phyloP scores from a whole-genome alignment of 1,140 invertebrate genomes.

The Ptiloglossa arizonensis region DNA sequence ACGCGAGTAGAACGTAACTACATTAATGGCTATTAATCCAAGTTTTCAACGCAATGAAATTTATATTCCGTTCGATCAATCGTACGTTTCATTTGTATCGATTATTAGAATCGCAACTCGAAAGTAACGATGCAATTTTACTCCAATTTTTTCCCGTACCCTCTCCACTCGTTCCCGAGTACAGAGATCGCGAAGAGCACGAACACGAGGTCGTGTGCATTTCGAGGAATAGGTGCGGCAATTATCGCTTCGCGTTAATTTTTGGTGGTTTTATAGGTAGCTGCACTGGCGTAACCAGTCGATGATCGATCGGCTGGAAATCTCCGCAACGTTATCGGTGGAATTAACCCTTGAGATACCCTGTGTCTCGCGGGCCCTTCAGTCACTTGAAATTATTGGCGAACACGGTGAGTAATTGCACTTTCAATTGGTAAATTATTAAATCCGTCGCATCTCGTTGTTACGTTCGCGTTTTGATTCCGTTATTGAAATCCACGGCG shows the following conservation, averaged over 20 bases:
- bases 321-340: conserved; percentile 27
- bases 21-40: neutral
- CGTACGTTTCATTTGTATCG: conserved; percentile 18
- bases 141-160: neutral
- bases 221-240: conserved; percentile 39
- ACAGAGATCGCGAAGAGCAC: neutral
- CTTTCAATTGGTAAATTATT: conserved; percentile 52
- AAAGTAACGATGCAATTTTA: conserved; percentile 13
- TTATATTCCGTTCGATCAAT: conserved; percentile 25
- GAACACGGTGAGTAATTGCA: conserved; percentile 54
- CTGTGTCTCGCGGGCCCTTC: conserved; percentile 39
- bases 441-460: conserved; percentile 35
- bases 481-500: conserved; percentile 25
- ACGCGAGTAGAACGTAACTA: neutral
- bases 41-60: conserved; percentile 25
- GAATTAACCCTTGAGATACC: conserved; percentile 42
- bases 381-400: conserved; percentile 55
- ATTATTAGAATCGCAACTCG: neutral
- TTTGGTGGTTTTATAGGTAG: conserved; percentile 37
- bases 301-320: conserved; percentile 50
- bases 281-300: conserved; percentile 34
- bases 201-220: conserved; percentile 30
- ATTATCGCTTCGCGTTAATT: conserved; percentile 44
- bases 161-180: neutral
- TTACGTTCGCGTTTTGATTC: conserved; percentile 18